phyloP scores from a whole-genome alignment of 2,797 vertebrate genomes.

The Rhynchonycteris naso region DNA sequence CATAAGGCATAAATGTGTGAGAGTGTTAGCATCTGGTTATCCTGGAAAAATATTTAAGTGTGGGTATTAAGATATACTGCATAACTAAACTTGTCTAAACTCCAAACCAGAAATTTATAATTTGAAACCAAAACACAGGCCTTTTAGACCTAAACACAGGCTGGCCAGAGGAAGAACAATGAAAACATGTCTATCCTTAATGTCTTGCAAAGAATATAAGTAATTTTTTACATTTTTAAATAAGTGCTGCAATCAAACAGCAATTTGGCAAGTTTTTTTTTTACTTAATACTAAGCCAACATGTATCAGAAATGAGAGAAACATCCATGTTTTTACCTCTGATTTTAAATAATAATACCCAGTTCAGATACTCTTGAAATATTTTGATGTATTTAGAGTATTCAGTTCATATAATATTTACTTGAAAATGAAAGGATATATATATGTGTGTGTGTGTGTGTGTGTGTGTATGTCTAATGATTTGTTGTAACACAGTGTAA shows the following conservation, averaged over 20 bases:
- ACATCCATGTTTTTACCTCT: background rate
- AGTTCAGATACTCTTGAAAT: background rate
- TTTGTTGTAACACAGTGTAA: background rate
- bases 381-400: background rate
- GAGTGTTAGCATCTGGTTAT: slow-evolving; percentile 72
- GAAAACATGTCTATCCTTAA: slow-evolving; percentile 62
- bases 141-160: slow-evolving; percentile 69
- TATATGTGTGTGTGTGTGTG: too few relatives aligned
- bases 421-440: slow-evolving; percentile 4
- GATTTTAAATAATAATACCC: slow-evolving; percentile 15
- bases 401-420: background rate
- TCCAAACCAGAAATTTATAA: slow-evolving; percentile 70
- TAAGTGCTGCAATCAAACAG: background rate
- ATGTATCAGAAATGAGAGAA: slow-evolving; percentile 44
- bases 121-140: slow-evolving; percentile 73
- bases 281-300: background rate
- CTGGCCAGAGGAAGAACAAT: slow-evolving; percentile 65
- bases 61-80: slow-evolving; percentile 59
- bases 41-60: slow-evolving; percentile 42
- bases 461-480: too few relatives aligned
- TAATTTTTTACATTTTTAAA: slow-evolving; percentile 63
- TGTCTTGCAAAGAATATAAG: slow-evolving; percentile 40
- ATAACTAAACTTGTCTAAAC: slow-evolving; percentile 68
- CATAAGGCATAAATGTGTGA: slow-evolving; percentile 52
- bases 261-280: slow-evolving; percentile 10